A percentile compares a stretch with the other conserved stretches of the same genome.
These are phyloP conservation scores for Siniperca obscura DNA, from an alignment of 2,797 vertebrate species.

Conservation along the genomic window DNA sequence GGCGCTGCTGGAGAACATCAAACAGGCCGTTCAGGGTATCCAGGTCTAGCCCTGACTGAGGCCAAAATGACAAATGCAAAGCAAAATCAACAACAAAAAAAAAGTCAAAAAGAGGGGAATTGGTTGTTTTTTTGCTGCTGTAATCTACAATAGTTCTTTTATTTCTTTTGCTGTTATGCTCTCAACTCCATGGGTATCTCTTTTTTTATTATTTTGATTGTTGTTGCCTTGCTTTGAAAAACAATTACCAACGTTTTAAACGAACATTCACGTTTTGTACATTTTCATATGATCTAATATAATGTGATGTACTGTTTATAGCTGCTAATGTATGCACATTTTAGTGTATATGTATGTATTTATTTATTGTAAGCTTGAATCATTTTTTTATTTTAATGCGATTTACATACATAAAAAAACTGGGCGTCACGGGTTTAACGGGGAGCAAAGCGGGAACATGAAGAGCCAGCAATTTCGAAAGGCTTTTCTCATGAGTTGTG, in stretches of 20 bases:
- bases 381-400: slow-evolving; percentile 89
- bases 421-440: slow-evolving; percentile 63
- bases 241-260: slow-evolving; percentile 88
- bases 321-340: slow-evolving; percentile 98
- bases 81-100: slow-evolving; percentile 68
- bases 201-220: slow-evolving; percentile 83
- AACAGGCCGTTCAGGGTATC: slow-evolving; percentile 99
- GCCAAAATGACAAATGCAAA: slow-evolving; percentile 72
- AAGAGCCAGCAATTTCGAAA: slow-evolving; percentile 84
- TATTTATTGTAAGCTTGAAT: slow-evolving; percentile 89
- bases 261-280: slow-evolving; percentile 97
- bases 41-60: slow-evolving; percentile 90
- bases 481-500: slow-evolving; percentile 87
- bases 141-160: slow-evolving; percentile 90
- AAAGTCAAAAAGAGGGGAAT: slow-evolving; percentile 67
- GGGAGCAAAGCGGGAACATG: slow-evolving; percentile 53
- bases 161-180: slow-evolving; percentile 78
- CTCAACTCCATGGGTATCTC: slow-evolving; percentile 69
- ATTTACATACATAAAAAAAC: slow-evolving; percentile 82
- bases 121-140: slow-evolving; percentile 93
- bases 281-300: slow-evolving; percentile 98
- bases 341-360: slow-evolving; percentile 93
- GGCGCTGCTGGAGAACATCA: slow-evolving; percentile 99
- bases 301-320: slow-evolving; percentile 98
- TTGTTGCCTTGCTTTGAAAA: slow-evolving; percentile 94